Evolutionary conservation across 2,113 vertebrate genomes (phyloP).

Genomic region (Mus spicilegus): DNA sequence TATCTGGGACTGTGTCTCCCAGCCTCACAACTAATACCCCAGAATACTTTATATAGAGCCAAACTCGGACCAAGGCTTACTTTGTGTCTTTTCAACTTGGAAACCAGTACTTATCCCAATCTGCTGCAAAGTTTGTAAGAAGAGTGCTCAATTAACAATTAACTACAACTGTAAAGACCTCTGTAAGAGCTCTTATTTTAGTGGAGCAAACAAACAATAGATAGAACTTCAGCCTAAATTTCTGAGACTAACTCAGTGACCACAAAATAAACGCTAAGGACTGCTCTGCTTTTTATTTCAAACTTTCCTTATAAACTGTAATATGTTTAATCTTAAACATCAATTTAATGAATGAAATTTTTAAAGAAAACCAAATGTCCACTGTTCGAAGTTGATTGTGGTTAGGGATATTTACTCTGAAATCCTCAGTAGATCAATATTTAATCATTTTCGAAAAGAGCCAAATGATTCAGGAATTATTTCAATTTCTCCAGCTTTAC

Average conservation of each 20-base stretch:
- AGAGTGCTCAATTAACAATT: neutral
- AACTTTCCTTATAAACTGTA: no score
- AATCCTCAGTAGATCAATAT: neutral
- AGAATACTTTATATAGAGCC: neutral
- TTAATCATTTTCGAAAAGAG: neutral
- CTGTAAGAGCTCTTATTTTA: neutral
- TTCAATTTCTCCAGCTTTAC: neutral
- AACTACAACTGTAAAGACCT: neutral
- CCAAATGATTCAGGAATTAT: neutral
- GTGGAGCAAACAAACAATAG: neutral
- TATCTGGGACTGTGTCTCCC: neutral
- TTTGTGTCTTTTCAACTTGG: neutral
- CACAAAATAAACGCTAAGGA: neutral
- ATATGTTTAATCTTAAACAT: neutral
- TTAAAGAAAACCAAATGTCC: neutral
- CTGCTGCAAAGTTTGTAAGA: neutral
- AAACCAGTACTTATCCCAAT: neutral
- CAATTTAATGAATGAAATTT: neutral
- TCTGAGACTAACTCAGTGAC: no score
- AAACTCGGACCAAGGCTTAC: neutral
- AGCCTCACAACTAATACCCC: neutral
- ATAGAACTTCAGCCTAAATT: neutral
- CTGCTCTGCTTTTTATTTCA: no score
- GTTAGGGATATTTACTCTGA: neutral
- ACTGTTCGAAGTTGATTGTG: neutral